A percentile compares a stretch with the other conserved stretches of the same genome.
Evolutionary conservation across 1,140 invertebrate genomes (phyloP).

Genomic region (Eufriesea mexicana): DNA sequence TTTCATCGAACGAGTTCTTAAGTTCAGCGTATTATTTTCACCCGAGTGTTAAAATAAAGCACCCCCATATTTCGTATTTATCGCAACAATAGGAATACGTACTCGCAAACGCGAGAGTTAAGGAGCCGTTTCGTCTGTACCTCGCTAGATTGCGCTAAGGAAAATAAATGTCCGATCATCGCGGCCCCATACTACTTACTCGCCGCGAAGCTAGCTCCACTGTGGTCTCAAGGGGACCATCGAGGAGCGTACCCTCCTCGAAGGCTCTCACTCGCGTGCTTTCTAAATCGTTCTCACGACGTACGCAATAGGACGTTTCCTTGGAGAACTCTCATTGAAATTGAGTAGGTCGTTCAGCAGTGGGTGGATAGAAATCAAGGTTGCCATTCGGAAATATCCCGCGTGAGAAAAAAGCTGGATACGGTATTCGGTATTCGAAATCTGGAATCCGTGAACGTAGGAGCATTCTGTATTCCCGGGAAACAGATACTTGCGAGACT

Average conservation of each 20-base stretch:
- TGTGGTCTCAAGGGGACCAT: neutral
- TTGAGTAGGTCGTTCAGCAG: neutral
- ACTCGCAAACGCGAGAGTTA: too few relatives aligned
- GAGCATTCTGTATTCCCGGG: too few relatives aligned
- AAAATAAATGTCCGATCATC: neutral
- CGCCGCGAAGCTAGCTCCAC: neutral
- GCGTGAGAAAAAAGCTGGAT: too few relatives aligned
- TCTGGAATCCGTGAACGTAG: neutral
- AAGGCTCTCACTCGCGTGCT: neutral
- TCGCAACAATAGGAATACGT: too few relatives aligned
- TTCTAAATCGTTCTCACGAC: constrained; percentile 18
- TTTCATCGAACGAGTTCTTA: too few relatives aligned
- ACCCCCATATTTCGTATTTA: too few relatives aligned
- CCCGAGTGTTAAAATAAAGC: too few relatives aligned
- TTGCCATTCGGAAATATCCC: neutral
- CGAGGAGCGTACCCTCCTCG: neutral
- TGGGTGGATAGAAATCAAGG: neutral
- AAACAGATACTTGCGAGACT: neutral
- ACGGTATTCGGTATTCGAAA: neutral
- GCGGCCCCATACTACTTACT: neutral
- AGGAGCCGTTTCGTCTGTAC: neutral
- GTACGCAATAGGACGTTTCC: neutral
- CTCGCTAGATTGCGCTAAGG: neutral
- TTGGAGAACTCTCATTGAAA: constrained; percentile 46
- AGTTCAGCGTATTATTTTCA: too few relatives aligned